Base-by-base conservation (phyloP, 2,888 invertebrate species). In the Microplitis manilae region DNA sequence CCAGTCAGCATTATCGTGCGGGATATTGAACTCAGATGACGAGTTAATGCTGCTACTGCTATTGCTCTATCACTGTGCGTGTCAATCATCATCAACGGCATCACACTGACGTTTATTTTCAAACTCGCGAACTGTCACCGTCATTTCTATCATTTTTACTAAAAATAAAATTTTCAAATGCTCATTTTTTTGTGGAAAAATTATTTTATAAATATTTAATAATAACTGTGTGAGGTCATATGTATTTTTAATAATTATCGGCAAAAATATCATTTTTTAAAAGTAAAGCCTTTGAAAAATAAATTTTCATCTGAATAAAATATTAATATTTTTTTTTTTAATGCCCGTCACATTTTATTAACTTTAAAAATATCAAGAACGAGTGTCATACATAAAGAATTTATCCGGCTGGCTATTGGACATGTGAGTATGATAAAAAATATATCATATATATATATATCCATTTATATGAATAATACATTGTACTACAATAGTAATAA, bases 341-440 rank as follows among this genome's bases (percentile, higher is more conserved):
- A 50, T 50, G 50, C 38, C 30, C 60, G 71, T 71, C 61, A 61
- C 60, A 62, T 61, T 61, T 39, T 60, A 13, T 13, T 13, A 50
- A 50, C 13, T 8, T 13, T 50, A 75, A 71, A 7, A 15, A 20
- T 69, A 65, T 20, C 62, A 30, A 20, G 30, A n/a, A 73, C 60
- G 75, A 73, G 72, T 73, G 74, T 78, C 70, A 68, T 77, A 79
- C 79, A 77, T 79, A 75, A 78, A 79, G 76, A 74, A 79, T 80
- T 80, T 77, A 79, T 78, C 75, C 78, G 69, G 77, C 80, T 71
- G 82, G 79, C 77, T 81, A 70, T 81, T 82, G 82, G 82, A 82
- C 82, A 82, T 82, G 82, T 82, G 78, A 82, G 82, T 82, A 80
- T 68, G 15, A 65, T 8, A 40, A 60, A 17, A 30, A 59, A 40